These are phyloP conservation scores for Hyla sarda DNA, from an alignment of 2,113 vertebrate genomes.

Conservation along the genomic window DNA sequence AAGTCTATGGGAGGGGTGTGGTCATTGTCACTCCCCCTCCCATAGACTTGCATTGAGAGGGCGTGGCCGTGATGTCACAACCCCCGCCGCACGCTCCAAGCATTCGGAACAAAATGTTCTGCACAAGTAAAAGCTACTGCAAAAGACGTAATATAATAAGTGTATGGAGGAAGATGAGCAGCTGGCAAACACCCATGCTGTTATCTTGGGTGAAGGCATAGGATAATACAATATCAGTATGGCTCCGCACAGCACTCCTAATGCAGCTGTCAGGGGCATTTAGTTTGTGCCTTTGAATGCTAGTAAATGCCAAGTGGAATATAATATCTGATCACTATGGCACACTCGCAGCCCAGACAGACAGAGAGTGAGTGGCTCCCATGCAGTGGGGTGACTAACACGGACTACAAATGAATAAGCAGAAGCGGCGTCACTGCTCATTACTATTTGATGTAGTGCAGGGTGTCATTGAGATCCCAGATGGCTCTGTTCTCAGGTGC, in stretches of 20 bases:
- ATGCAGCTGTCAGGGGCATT: background rate
- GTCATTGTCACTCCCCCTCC: too few species aligned
- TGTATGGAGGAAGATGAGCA: background rate
- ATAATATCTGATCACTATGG: background rate
- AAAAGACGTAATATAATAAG: too few species aligned
- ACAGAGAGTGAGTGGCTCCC: background rate
- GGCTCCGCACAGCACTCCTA: background rate
- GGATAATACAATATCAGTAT: background rate
- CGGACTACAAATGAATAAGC: conserved; percentile 21
- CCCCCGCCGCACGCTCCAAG: too few species aligned
- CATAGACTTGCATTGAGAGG: too few species aligned
- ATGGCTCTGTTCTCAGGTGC: conserved; percentile 15
- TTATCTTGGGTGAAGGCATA: background rate
- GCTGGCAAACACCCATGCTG: too few species aligned
- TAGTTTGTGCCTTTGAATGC: background rate
- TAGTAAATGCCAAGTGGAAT: background rate
- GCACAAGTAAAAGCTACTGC: too few species aligned
- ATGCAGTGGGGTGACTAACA: background rate
- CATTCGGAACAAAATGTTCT: too few species aligned
- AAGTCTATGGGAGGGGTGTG: too few species aligned
- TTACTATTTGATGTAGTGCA: conserved; percentile 8
- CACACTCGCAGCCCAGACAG: background rate
- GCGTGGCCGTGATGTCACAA: too few species aligned
- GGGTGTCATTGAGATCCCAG: conserved; percentile 12
- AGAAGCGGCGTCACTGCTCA: background rate